These are phyloP conservation scores for Agelas oroides DNA, from an alignment of 37 sponge, comb jelly and placozoan genomes.

Conservation along the genomic window DNA sequence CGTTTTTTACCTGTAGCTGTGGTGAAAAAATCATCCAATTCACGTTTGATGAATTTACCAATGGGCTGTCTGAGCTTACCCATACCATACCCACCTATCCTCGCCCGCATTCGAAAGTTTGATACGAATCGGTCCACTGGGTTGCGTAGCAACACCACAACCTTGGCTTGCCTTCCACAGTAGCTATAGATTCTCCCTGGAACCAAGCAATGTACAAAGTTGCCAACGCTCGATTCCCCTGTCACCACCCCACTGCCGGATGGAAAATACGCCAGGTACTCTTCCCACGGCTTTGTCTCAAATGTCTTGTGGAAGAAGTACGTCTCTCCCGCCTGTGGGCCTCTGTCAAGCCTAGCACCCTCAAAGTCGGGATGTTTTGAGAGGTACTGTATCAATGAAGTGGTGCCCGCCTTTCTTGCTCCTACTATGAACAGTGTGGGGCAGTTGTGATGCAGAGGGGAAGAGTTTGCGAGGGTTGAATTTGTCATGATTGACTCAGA, in stretches of 20 bases:
- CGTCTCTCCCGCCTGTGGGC: constrained; percentile 68
- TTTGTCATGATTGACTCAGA: constrained; percentile 22
- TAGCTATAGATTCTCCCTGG: constrained; percentile 36
- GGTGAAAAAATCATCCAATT: no score
- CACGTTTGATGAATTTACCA: background rate
- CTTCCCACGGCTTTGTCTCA: constrained; percentile 48
- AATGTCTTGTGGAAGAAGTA: constrained; percentile 61
- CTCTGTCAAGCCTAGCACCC: constrained; percentile 59
- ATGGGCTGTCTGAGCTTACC: background rate
- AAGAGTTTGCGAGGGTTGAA: background rate
- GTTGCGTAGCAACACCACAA: constrained; percentile 52
- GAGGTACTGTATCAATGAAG: constrained; percentile 79
- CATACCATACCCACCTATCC: background rate
- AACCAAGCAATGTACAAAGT: constrained; percentile 38
- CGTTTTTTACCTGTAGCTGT: no score
- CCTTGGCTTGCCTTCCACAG: constrained; percentile 50
- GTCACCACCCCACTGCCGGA: constrained; percentile 22
- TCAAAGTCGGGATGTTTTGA: constrained; percentile 79
- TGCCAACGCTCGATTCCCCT: constrained; percentile 57
- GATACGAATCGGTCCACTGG: constrained; percentile 52
- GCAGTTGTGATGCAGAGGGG: constrained; percentile 61
- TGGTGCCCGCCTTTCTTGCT: constrained; percentile 84
- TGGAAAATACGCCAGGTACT: constrained; percentile 38
- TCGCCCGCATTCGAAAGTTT: constrained; percentile 44
- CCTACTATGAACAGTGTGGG: constrained; percentile 84